A percentile compares a stretch with the other conserved stretches of the same genome.
Evolutionary conservation across 2,888 invertebrate genomes (phyloP).

Genomic region (Eupithecia inturbata): DNA sequence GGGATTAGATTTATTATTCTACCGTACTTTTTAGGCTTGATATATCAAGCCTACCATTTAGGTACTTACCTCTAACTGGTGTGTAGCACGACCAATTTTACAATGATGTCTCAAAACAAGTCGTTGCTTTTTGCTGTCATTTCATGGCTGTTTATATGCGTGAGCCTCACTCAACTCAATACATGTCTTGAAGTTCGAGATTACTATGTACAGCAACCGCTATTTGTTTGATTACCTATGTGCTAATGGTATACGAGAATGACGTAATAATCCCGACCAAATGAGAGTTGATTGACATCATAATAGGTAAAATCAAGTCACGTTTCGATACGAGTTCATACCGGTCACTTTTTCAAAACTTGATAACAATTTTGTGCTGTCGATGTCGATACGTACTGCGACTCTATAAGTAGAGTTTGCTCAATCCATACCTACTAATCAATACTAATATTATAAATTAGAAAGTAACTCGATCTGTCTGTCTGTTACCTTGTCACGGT

Average conservation of each 20-base stretch:
- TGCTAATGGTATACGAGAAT: constrained; percentile 13
- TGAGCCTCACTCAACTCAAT: neutral
- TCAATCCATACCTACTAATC: too few species aligned
- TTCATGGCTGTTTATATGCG: neutral
- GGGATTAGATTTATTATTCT: neutral
- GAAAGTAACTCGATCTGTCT: too few species aligned
- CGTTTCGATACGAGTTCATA: constrained; percentile 23
- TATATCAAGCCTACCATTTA: too few species aligned
- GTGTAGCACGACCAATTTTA: neutral
- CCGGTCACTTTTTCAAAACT: constrained; percentile 15
- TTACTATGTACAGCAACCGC: neutral
- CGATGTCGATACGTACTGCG: neutral
- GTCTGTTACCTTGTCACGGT: too few species aligned
- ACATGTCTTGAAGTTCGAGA: neutral
- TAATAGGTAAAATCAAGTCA: constrained; percentile 26
- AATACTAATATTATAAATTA: too few species aligned
- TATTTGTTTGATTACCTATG: neutral
- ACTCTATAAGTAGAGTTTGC: neutral
- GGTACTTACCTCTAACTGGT: too few species aligned
- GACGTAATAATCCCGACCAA: constrained; percentile 33
- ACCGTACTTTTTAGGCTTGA: neutral
- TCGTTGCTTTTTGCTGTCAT: too few species aligned
- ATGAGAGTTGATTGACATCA: constrained; percentile 39
- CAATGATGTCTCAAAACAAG: neutral
- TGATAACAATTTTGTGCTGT: neutral